Evolutionary conservation across 2,113 vertebrate genomes (phyloP), one percentile per base, ranked within the genome.

Genomic region (Electrona antarctica): DNA sequence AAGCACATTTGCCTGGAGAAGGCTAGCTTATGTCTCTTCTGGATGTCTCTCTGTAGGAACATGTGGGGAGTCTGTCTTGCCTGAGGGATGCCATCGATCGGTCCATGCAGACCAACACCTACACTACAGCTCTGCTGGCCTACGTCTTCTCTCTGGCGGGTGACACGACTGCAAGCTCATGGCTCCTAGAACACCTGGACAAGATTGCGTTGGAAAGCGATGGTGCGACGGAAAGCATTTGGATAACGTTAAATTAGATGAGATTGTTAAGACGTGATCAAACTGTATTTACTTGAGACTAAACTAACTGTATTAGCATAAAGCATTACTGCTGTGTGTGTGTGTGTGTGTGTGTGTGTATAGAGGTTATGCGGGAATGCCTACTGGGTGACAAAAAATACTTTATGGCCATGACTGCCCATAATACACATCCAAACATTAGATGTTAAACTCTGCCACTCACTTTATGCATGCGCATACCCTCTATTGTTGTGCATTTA

Each of bases 91-190:
- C 86, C 54, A 7, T 88, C 4, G 33, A 46, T 58, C 62, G 67
- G 70, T 1, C 33, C 33, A 4, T 41, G 33, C 28, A 86, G 50
- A 74, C 74, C 71, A 91, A 92, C 73, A 76, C 88, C 48, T 95
- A 96, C 72, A 92, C 92, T 3, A 92, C 95, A 67, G 94, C 95
- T 0, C 87, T 97, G 64, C 54, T 96, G 79, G 92, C 95, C 6
- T 97, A 97, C 58, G 93, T 93, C 71, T 96, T 96, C 0, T 90
- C 94, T 62, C 87, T 97, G 85, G 94, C 95, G 41, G 90, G 88
- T 54, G 91, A 94, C 64, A 71, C 60, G 61, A 87, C 87, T 59
- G 88, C 85, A 55, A 87, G 92, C 2, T 46, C 14, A 49, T 7
- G 49, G 3, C 88, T 93, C 15, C 73, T 92, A 47, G 12, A 77